A percentile compares a stretch with the other conserved stretches of the same genome.
Evolutionary conservation across 2,888 invertebrate genomes (phyloP).

Genomic region (Gortyna flavago): DNA sequence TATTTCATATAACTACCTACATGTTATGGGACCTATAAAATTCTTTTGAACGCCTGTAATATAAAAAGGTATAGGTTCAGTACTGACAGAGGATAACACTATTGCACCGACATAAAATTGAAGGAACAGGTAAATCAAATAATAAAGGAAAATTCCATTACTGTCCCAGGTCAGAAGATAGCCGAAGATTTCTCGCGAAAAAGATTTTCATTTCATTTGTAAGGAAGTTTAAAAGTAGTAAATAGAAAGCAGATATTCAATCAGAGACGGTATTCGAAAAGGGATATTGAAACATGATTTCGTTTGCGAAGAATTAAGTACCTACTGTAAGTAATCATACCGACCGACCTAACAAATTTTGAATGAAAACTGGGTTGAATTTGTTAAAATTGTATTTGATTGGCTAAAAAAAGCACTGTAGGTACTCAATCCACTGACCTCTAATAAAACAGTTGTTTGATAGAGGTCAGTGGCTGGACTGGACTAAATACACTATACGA

Average conservation of each 20-base stretch:
- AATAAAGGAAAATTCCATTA: constrained; percentile 88
- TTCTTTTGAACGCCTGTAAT: constrained; percentile 48
- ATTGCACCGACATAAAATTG: constrained; percentile 84
- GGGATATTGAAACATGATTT: constrained; percentile 47
- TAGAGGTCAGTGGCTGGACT: too few species aligned
- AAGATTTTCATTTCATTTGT: constrained; percentile 76
- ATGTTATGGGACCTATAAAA: constrained; percentile 8
- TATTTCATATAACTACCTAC: background rate
- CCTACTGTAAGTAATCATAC: constrained; percentile 23
- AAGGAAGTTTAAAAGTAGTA: constrained; percentile 62
- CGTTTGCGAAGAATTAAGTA: constrained; percentile 24
- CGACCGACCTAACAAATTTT: constrained; percentile 11
- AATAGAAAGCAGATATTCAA: constrained; percentile 53
- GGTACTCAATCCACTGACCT: too few species aligned
- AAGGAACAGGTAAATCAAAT: constrained; percentile 87
- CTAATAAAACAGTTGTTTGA: too few species aligned
- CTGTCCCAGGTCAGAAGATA: constrained; percentile 81
- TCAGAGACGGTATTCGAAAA: constrained; percentile 33
- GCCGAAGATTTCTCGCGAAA: constrained; percentile 80
- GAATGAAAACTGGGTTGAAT: constrained; percentile 9
- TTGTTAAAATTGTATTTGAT: background rate
- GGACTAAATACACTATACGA: too few species aligned
- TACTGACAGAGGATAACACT: constrained; percentile 77
- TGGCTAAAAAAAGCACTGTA: too few species aligned
- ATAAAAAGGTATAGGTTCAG: constrained; percentile 71